These are phyloP conservation scores for Pteromalus puparum DNA, from an alignment of 1,140 invertebrate genomes.

Conservation along the genomic window DNA sequence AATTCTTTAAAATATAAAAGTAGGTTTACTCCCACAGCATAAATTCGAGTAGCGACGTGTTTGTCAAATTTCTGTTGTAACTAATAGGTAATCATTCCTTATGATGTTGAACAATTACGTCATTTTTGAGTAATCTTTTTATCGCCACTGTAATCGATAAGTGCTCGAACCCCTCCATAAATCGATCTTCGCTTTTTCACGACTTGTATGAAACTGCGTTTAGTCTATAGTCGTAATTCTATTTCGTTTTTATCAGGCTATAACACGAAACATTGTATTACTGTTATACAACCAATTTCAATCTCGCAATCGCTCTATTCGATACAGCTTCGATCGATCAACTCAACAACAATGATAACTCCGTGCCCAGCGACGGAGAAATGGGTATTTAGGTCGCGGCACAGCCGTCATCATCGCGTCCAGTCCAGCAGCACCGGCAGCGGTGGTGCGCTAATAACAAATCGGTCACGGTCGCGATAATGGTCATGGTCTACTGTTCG, in stretches of 20 bases:
- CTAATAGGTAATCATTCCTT: not conserved
- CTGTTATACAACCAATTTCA: not conserved
- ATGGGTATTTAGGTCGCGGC: conserved; percentile 55
- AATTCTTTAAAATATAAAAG: no score
- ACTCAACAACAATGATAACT: not conserved
- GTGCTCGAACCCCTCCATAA: not conserved
- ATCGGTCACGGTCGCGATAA: conserved; percentile 68
- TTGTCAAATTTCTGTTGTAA: not conserved
- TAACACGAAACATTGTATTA: not conserved
- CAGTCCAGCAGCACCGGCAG: not conserved
- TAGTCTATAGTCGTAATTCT: not conserved
- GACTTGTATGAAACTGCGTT: not conserved
- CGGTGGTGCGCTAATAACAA: conserved; percentile 57
- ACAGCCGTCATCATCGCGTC: not conserved
- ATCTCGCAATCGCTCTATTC: not conserved
- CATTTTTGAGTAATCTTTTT: not conserved
- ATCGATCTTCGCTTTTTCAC: not conserved
- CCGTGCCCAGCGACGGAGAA: conserved; percentile 23
- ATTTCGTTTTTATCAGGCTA: not conserved
- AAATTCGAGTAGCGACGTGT: not conserved
- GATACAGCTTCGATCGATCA: not conserved
- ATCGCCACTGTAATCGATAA: not conserved
- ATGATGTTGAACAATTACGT: not conserved
- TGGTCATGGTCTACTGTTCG: conserved; percentile 64
- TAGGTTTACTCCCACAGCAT: not conserved